Evolutionary conservation across 2,797 vertebrate species (phyloP), one percentile per base, ranked within the genome.

Genomic region (Falco cherrug): DNA sequence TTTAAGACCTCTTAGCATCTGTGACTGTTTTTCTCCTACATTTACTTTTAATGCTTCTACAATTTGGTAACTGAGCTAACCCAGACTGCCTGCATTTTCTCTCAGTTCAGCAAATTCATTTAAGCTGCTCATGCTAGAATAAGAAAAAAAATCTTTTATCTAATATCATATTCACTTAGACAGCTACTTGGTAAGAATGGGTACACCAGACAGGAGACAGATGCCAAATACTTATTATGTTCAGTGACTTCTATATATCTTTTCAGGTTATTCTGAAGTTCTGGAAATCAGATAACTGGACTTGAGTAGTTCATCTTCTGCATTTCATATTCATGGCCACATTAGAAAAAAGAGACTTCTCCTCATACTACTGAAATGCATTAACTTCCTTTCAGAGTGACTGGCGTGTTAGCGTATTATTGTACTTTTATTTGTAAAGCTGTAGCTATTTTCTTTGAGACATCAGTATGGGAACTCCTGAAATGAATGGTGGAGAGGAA

Each of bases 1-100:
- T 92, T 90, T 89, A 95, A 94, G 37, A 29, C 25, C 64, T 93
- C 54, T 87, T 87, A 80, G 47, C 60, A 73, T 90, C 90, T 95
- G 50, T 11, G 41, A 43, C 87, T 90, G 28, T 71, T 85, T 91
- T 94, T 95, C 60, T 90, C 57, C 47, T 68, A 74, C 78, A 47
- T 78, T 90, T 84, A 79, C n/a, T 96, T 94, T 65, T 59, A 74
- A 94, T 85, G 77, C 33, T 92, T 75, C 33, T 70, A 68, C 33
- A 39, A 14, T 59, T 82, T 77, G 20, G 17, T 70, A 77, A 77
- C 68, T 39, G 51, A 82, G 63, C 70, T 94, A 95, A 93, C 37
- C 65, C 31, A 89, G 56, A 28, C 56, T 81, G 77, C 73, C 69
- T 88, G n/a, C 18, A 28, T 80, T 95, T 95, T 80, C 39, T 87